Base-by-base conservation (phyloP, 2,113 vertebrate genomes). In the Ptilorrhoa leucosticta region DNA sequence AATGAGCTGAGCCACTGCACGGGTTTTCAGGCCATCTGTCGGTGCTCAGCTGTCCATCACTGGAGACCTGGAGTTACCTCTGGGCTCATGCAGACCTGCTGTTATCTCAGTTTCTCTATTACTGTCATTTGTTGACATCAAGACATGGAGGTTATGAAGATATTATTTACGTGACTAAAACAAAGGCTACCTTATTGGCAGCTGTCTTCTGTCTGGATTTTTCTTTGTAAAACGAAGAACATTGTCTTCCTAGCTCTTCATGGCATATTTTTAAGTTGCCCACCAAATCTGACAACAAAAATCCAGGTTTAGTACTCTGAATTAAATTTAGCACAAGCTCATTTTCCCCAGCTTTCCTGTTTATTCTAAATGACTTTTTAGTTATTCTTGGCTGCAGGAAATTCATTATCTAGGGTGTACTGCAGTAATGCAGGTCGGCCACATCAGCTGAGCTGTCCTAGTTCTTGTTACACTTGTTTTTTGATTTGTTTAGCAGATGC, bases 51-150 rank as follows among this genome's bases (percentile, higher is more conserved):
- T 79, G 27, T 54, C 96, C 58, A 28, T 94, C 91, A 81, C 75
- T 40, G 66, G 68, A 87, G 87, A 89, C 80, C 80, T 47, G 53
- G 0, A 42, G 85, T 68, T 90, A 77, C 63, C 73, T 72, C 89
- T 78, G 37, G 56, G 56, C 70, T 95, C 71, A 19, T 2, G 42
- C 64, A 64, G 48, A 95, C 75, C 71, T 94, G n/a, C 83, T 69
- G 63, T 89, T 92, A 76, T 37, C 87, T 89, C 64, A 8, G 17
- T 76, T 90, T 87, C 77, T 94, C 75, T 91, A 10, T 91, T 83
- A 66, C 87, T 92, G 85, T 87, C 93, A 86, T 97, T 91, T 78
- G 68, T 81, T 93, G 93, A 76, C 77, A 94, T 92, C 53, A 89
- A 92, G 78, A 76, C 90, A 65, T 26, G 22, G 57, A 95, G 80